Evolutionary conservation across 2,888 invertebrate species (phyloP).

Genomic region (Linnaemya tessellans): DNA sequence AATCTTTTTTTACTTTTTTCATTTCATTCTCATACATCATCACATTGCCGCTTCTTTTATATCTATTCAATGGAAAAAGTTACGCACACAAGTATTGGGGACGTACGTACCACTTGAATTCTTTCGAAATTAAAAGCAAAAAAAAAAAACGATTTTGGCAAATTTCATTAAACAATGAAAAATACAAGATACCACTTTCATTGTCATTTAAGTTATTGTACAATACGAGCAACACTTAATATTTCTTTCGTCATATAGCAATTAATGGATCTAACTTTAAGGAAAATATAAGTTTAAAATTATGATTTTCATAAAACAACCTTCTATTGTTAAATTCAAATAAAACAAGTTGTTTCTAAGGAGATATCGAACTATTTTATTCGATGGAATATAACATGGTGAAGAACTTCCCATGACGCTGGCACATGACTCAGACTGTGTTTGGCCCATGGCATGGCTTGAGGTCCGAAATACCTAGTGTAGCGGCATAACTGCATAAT

Average conservation of each 20-base stretch:
- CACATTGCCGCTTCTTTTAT: slow-evolving; percentile 3
- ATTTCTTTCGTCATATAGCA: slow-evolving; percentile 6
- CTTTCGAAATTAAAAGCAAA: slow-evolving; percentile 42
- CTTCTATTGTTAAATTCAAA: too few relatives aligned
- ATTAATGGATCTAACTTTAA: slow-evolving; percentile 13
- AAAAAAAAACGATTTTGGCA: slow-evolving; percentile 43
- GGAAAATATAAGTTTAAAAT: background rate
- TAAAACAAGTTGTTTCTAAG: background rate
- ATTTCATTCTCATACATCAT: background rate
- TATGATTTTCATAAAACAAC: background rate
- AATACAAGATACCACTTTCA: slow-evolving; percentile 41
- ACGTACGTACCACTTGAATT: slow-evolving; percentile 43
- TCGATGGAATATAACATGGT: too few relatives aligned
- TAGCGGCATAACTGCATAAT: too few relatives aligned
- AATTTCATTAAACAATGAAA: slow-evolving; percentile 37
- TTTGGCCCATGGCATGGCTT: too few relatives aligned
- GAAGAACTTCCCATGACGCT: too few relatives aligned
- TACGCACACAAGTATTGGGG: slow-evolving; percentile 17
- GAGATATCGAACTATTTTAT: too few relatives aligned
- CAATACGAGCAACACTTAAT: slow-evolving; percentile 49
- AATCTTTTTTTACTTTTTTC: background rate
- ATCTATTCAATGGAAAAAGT: slow-evolving; percentile 46
- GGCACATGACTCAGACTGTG: too few relatives aligned
- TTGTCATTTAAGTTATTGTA: slow-evolving; percentile 48
- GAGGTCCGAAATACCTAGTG: too few relatives aligned